Conservation (phyloP, 2,797 vertebrate genomes). For the Triplophysa bombifrons region DNA sequence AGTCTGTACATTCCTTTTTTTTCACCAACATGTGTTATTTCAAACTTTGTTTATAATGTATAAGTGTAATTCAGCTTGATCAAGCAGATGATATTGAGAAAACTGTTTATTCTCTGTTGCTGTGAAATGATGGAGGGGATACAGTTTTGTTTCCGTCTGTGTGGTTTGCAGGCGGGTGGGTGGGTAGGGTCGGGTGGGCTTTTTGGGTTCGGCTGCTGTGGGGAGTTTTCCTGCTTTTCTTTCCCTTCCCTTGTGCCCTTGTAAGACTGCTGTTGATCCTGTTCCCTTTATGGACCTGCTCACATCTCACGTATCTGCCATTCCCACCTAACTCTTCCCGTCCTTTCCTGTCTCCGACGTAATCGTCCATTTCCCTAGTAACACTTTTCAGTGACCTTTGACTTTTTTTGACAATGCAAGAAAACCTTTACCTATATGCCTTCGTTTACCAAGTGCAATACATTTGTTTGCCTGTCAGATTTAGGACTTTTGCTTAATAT, state of each 20-base stretch:
- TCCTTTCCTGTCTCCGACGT: constrained; percentile 62
- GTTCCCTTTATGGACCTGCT: constrained; percentile 65
- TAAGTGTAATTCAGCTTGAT: constrained; percentile 2
- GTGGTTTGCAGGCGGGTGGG: not conserved
- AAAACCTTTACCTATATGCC: not conserved
- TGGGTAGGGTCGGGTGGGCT: not conserved
- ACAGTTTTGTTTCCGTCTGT: constrained; percentile 59
- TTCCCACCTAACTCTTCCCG: constrained; percentile 76
- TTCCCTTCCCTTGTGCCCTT: constrained; percentile 86
- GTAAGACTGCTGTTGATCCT: constrained; percentile 71
- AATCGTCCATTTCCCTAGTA: constrained; percentile 66
- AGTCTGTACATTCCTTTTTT: not conserved
- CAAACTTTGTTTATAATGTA: not conserved
- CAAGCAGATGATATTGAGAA: not conserved
- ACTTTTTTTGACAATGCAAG: constrained; percentile 42
- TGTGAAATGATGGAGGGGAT: constrained; percentile 51
- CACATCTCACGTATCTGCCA: constrained; percentile 65
- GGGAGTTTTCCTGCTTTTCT: constrained; percentile 84
- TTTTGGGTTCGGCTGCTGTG: constrained; percentile 58
- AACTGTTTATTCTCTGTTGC: not conserved
- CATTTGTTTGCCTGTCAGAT: not conserved
- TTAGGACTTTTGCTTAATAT: not conserved
- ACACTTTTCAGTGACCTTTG: constrained; percentile 37
- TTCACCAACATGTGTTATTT: constrained; percentile 15
- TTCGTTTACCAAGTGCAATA: not conserved